A percentile compares a stretch with the other conserved stretches of the same genome.
These are phyloP conservation scores for Xestia ashworthii DNA, from an alignment of 2,888 invertebrate species.

Conservation along the genomic window DNA sequence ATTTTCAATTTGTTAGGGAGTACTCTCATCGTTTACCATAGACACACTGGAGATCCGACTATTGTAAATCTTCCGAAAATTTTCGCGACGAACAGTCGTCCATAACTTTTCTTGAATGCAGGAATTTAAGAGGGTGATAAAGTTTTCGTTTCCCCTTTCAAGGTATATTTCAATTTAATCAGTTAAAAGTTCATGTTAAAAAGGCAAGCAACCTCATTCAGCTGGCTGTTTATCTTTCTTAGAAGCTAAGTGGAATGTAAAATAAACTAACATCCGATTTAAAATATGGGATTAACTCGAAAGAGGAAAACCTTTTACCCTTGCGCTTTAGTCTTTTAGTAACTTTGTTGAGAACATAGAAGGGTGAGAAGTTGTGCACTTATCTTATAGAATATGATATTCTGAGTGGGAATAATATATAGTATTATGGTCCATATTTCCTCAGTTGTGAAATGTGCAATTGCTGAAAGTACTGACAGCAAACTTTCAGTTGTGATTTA, in stretches of 20 bases:
- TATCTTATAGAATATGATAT: slow-evolving; percentile 39
- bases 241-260: slow-evolving; percentile 60
- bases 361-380: slow-evolving; percentile 13
- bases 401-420: slow-evolving; percentile 31
- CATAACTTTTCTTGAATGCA: slow-evolving; percentile 59
- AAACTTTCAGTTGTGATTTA: slow-evolving; percentile 66
- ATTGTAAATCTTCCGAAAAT: slow-evolving; percentile 84
- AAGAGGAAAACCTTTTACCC: slow-evolving; percentile 53
- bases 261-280: slow-evolving; percentile 64
- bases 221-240: slow-evolving; percentile 60
- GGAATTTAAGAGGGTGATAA: slow-evolving; percentile 54
- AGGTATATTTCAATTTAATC: slow-evolving; percentile 65
- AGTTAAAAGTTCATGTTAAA: slow-evolving; percentile 64
- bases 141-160: slow-evolving; percentile 50
- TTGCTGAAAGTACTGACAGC: slow-evolving; percentile 52
- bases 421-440: slow-evolving; percentile 47
- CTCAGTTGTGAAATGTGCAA: slow-evolving; percentile 52
- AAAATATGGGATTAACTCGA: slow-evolving; percentile 57
- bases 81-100: slow-evolving; percentile 57
- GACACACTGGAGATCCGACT: slow-evolving; percentile 81
- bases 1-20: slow-evolving; percentile 90
- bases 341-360: slow-evolving; percentile 8
- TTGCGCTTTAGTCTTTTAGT: slow-evolving; percentile 29
- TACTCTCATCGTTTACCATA: slow-evolving; percentile 87
- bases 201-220: slow-evolving; percentile 60